A percentile compares a stretch with the other conserved stretches of the same genome.
Evolutionary conservation across 2,797 vertebrate genomes (phyloP).

Genomic region (Tadarida brasiliensis): DNA sequence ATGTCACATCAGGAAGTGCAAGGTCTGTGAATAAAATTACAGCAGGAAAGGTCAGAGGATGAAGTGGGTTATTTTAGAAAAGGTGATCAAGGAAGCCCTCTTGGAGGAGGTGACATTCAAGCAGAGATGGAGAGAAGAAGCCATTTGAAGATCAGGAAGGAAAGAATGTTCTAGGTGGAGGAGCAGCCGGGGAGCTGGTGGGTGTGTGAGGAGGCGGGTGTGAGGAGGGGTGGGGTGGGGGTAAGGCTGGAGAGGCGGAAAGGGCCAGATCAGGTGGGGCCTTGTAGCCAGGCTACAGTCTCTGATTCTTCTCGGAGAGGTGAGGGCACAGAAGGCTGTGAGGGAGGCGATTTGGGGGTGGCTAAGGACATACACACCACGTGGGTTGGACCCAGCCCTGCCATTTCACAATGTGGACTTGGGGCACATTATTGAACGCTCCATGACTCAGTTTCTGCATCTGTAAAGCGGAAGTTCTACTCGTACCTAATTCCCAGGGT

Average conservation of each 20-base stretch:
- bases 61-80: not conserved
- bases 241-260: not conserved
- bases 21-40: not conserved
- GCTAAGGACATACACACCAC: accelerated
- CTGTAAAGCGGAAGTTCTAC: not conserved
- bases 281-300: not conserved
- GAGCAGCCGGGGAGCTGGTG: not conserved
- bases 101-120: not conserved
- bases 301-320: not conserved
- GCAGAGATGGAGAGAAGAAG: not conserved
- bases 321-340: accelerated
- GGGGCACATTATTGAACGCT: not conserved
- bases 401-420: accelerated
- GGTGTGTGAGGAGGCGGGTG: not conserved
- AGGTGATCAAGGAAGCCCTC: not conserved
- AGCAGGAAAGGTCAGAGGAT: not conserved
- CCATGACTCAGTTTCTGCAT: not conserved
- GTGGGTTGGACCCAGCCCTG: not conserved
- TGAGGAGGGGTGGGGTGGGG: too few relatives aligned
- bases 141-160: not conserved
- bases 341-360: accelerated
- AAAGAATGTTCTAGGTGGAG: not conserved
- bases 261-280: not conserved
- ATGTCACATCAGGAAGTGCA: not conserved
- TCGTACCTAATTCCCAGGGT: accelerated